These are phyloP conservation scores for Leucozona laternaria DNA, from an alignment of 2,888 invertebrate species.

Conservation along the genomic window DNA sequence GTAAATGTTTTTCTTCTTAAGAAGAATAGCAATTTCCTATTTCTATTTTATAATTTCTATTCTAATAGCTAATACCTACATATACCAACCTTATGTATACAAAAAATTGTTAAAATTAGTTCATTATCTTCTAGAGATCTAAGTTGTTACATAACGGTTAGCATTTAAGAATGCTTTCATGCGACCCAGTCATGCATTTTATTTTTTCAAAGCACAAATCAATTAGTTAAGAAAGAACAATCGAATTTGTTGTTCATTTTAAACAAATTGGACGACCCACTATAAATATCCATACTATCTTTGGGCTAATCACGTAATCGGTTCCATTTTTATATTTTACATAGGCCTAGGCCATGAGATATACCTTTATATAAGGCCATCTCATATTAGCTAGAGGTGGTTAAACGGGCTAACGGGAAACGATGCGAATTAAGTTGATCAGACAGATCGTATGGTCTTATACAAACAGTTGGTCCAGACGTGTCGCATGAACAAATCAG, in stretches of 20 bases:
- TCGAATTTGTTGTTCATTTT: conserved; percentile 40
- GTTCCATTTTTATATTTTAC: conserved; percentile 7
- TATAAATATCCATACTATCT: neutral
- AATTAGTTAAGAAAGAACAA: conserved; percentile 39
- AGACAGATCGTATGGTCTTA: neutral
- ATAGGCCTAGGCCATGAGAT: neutral
- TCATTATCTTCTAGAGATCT: conserved; percentile 10
- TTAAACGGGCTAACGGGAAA: neutral
- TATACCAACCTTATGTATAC: neutral
- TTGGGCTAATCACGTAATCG: conserved; percentile 25
- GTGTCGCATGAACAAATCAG: neutral
- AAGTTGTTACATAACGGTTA: neutral
- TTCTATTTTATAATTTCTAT: conserved; percentile 13
- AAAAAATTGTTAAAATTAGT: conserved; percentile 2
- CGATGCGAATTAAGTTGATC: neutral
- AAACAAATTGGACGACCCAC: conserved; percentile 10
- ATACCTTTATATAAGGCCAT: neutral
- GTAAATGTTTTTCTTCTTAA: neutral
- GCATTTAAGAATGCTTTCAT: conserved; percentile 6
- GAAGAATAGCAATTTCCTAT: conserved; percentile 12
- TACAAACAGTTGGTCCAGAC: neutral
- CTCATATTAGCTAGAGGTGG: neutral
- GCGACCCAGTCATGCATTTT: conserved; percentile 24
- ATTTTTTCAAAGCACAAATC: conserved; percentile 33
- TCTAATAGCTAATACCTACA: neutral